These are phyloP conservation scores for Sula dactylatra DNA, from an alignment of 2,113 vertebrate genomes.

Conservation along the genomic window DNA sequence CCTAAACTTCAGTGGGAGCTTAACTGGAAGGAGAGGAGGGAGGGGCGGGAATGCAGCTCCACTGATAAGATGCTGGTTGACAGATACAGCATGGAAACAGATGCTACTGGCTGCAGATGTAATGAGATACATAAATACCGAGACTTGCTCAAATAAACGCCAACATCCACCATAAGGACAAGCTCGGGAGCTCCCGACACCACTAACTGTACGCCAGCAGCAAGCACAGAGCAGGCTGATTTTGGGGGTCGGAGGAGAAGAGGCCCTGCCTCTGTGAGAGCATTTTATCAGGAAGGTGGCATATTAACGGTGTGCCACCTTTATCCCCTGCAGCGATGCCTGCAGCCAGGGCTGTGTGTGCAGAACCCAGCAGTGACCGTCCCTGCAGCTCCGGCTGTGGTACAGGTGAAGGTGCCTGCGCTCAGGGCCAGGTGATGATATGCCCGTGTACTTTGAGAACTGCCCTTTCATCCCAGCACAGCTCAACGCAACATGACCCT, in stretches of 20 bases:
- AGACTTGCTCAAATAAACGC: neutral
- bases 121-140: conserved; percentile 62
- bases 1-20: neutral
- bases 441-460: rapidly evolving
- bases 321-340: no score
- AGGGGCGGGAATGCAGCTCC: neutral
- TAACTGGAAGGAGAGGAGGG: neutral
- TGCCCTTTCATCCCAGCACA: neutral
- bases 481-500: neutral
- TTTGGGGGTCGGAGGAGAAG: neutral
- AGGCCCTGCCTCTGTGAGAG: neutral
- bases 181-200: neutral
- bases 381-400: neutral
- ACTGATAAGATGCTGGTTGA: conserved; percentile 47
- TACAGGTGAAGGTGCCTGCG: neutral
- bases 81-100: conserved; percentile 53
- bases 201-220: neutral
- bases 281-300: neutral
- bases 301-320: rapidly evolving
- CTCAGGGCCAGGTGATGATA: rapidly evolving
- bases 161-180: rapidly evolving
- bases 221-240: neutral
- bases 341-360: neutral
- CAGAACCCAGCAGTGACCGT: neutral
- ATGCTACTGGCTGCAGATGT: conserved; percentile 31